Evolutionary conservation across 2,797 vertebrate species (phyloP).

Genomic region (Tapera naevia): DNA sequence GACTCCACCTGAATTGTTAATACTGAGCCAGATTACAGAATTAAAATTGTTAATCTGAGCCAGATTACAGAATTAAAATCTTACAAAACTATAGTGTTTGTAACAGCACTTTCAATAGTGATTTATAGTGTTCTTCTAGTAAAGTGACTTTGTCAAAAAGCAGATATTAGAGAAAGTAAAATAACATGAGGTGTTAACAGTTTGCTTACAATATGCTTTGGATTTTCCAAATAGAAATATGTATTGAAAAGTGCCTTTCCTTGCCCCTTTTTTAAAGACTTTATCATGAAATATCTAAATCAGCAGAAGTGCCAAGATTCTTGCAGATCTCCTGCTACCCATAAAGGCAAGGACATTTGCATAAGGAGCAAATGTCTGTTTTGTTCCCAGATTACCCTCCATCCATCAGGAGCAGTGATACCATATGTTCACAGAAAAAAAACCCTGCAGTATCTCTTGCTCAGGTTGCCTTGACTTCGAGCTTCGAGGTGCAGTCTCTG

Average conservation of each 20-base stretch:
- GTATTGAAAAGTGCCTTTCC: neutral
- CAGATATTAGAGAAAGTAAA: neutral
- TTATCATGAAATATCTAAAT: neutral
- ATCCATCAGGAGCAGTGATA: slow-evolving; percentile 48
- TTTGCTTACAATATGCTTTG: neutral
- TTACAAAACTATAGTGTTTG: neutral
- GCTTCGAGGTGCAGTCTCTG: slow-evolving; percentile 7
- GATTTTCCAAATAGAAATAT: neutral
- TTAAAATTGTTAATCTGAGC: neutral
- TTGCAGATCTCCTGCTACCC: slow-evolving; percentile 49
- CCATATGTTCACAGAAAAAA: slow-evolving; percentile 63
- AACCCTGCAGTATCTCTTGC: slow-evolving; percentile 19
- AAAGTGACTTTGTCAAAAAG: neutral
- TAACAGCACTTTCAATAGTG: neutral
- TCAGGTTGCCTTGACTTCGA: slow-evolving; percentile 59
- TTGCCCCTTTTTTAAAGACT: neutral
- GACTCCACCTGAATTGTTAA: neutral
- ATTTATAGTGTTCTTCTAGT: neutral
- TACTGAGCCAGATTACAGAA: neutral
- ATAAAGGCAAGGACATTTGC: slow-evolving; percentile 49
- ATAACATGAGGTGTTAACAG: neutral
- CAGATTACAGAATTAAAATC: neutral
- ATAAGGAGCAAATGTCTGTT: slow-evolving; percentile 64
- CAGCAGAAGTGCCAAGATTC: slow-evolving; percentile 46
- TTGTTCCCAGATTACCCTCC: slow-evolving; percentile 61